Conservation (phyloP, 1,140 invertebrate genomes). For the Drosophila repletoides region DNA sequence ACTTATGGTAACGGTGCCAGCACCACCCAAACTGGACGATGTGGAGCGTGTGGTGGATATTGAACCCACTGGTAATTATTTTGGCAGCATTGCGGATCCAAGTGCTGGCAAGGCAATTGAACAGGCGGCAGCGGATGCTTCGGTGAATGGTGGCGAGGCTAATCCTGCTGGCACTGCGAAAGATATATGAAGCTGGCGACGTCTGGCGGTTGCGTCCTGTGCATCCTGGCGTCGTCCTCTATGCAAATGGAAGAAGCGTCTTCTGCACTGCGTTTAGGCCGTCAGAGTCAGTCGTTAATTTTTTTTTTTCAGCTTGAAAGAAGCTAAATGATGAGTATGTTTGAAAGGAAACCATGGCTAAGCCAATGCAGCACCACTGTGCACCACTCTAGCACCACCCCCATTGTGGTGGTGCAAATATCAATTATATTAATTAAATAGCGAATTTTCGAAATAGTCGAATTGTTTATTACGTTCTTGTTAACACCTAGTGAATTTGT, state of each 20-base stretch:
- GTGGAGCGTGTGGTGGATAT: constrained; percentile 76
- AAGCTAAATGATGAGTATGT: constrained; percentile 12
- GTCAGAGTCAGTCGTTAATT: constrained; percentile 66
- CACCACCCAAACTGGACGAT: constrained; percentile 75
- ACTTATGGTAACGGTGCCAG: constrained; percentile 75
- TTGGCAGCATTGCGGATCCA: constrained; percentile 69
- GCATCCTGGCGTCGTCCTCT: constrained; percentile 16
- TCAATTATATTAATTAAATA: constrained; percentile 3
- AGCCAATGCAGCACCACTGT: constrained; percentile 4
- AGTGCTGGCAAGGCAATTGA: constrained; percentile 66
- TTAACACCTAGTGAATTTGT: constrained; percentile 60
- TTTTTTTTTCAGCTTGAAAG: constrained; percentile 36
- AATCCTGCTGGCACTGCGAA: constrained; percentile 61
- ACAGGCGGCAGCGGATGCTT: constrained; percentile 24
- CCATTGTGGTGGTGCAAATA: not conserved
- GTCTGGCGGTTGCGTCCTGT: constrained; percentile 70
- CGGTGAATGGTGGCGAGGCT: constrained; percentile 45
- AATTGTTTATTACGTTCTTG: constrained; percentile 58
- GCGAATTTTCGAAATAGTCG: constrained; percentile 21
- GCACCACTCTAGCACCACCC: not conserved
- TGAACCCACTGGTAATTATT: constrained; percentile 72
- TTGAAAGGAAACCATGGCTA: not conserved
- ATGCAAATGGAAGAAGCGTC: constrained; percentile 32
- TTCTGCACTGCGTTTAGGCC: constrained; percentile 52
- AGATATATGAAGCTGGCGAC: constrained; percentile 72